Conservation (phyloP, 2,113 vertebrate genomes). For the Hippotragus niger region DNA sequence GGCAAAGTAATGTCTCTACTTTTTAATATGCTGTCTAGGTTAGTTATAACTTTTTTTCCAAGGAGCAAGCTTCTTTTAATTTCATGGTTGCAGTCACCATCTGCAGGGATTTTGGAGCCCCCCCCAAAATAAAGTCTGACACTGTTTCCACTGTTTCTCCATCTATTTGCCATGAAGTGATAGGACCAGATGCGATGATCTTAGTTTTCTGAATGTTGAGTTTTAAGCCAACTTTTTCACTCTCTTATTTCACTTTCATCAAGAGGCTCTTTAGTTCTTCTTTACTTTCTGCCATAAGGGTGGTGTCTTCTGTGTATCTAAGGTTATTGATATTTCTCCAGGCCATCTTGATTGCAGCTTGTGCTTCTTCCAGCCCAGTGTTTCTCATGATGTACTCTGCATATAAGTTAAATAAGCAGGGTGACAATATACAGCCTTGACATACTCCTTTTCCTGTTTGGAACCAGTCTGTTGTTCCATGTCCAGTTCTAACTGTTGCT, state of each 20-base stretch:
- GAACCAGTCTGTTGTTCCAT: neutral
- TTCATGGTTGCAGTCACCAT: neutral
- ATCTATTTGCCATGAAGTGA: neutral
- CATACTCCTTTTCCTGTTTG: neutral
- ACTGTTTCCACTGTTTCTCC: neutral
- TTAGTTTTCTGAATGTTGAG: neutral
- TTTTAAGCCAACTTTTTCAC: neutral
- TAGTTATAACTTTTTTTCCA: neutral
- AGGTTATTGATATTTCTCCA: neutral
- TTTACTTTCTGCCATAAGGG: neutral
- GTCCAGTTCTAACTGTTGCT: neutral
- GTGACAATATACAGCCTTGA: neutral
- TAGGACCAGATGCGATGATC: neutral
- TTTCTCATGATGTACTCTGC: neutral
- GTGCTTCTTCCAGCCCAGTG: neutral
- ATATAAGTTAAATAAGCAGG: neutral
- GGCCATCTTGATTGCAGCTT: neutral
- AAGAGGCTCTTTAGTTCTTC: neutral
- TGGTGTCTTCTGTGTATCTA: rapidly evolving
- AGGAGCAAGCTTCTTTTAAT: neutral
- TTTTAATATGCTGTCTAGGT: neutral
- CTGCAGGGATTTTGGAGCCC: neutral
- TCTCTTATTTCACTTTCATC: neutral
- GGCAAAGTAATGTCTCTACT: neutral
- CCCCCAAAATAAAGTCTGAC: neutral